Evolutionary conservation across 2,797 vertebrate species (phyloP).

Genomic region (Rhinogobio ventralis): DNA sequence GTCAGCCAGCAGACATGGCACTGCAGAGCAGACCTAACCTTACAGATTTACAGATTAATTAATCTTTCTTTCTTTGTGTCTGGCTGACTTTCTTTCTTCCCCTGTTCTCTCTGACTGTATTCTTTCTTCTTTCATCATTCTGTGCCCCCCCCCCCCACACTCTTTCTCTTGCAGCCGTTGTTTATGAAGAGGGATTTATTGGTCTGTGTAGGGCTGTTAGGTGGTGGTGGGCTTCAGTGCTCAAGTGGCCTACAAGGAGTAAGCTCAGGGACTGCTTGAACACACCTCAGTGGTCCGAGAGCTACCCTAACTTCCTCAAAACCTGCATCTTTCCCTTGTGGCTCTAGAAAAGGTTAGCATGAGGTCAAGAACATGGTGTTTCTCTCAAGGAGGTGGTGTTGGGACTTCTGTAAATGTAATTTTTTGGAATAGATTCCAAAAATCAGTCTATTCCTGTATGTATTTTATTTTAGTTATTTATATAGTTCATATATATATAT

Average conservation of each 20-base stretch:
- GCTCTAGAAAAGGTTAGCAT: constrained; percentile 29
- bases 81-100: constrained; percentile 63
- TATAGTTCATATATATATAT: too few relatives aligned
- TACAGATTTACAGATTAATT: constrained; percentile 54
- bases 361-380: constrained; percentile 55
- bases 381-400: constrained; percentile 38
- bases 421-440: constrained; percentile 37
- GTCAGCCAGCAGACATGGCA: constrained; percentile 33
- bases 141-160: background rate
- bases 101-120: background rate
- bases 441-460: constrained; percentile 38
- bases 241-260: constrained; percentile 63
- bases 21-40: background rate
- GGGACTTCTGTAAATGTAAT: constrained; percentile 49
- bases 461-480: background rate
- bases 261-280: constrained; percentile 66
- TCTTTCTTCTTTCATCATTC: constrained; percentile 12
- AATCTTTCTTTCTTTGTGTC: constrained; percentile 57
- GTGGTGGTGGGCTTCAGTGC: constrained; percentile 74
- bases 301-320: constrained; percentile 40
- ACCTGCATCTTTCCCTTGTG: constrained; percentile 32
- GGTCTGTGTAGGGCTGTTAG: constrained; percentile 79
- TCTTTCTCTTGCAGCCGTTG: constrained; percentile 58
- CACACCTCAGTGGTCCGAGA: constrained; percentile 20
- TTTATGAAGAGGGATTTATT: constrained; percentile 84